Base-by-base conservation (phyloP, 2,888 invertebrate genomes). In the Strigamia transsilvanica region DNA sequence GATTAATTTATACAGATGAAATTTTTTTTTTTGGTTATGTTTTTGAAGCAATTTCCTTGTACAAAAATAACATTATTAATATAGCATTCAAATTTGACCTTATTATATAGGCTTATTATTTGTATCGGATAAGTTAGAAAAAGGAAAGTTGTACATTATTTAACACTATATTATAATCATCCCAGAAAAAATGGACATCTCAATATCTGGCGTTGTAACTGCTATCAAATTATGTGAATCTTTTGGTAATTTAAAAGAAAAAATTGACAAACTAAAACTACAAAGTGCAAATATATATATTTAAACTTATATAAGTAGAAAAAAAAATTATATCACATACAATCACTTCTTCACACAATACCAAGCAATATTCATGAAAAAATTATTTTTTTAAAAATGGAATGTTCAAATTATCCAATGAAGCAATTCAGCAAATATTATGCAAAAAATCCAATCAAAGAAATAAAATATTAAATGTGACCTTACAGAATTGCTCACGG, bases 131-230 rank as follows among this genome's bases (percentile, higher is more conserved):
- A 73, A 73, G 73, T 73, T 56, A 56, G 46, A 66, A 66, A 73
- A 73, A 73, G 23, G 32, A 32, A 73, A 73, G 15, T 73, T 73
- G 73, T 73, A 73, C 73, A 73, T 73, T 73, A 32, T 73, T 56
- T 32, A 73, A 73, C 73, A 73, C 73, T 73, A 73, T 32, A 13
- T 73, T 27, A 73, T 32, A 27, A 32, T 73, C 27, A 73, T 73
- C 32, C 73, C 73, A 73, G 73, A 73, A 73, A 73, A 73, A 73
- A 73, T 73, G 73, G 73, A 73, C 73, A 73, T 73, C 73, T 73
- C 73, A 73, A 73, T 73, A 73, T 27, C 73, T 73, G 73, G 73
- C 73, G 73, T 73, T 73, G 73, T 73, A 73, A 32, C 73, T 73
- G 73, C 73, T 73, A 32, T 73, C 73, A 73, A 73, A 32, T 73